Percentiles rank a stretch among this genome's conserved stretches.
Conservation (phyloP, 2,888 invertebrate genomes). For the Lasioglossum calceatum region DNA sequence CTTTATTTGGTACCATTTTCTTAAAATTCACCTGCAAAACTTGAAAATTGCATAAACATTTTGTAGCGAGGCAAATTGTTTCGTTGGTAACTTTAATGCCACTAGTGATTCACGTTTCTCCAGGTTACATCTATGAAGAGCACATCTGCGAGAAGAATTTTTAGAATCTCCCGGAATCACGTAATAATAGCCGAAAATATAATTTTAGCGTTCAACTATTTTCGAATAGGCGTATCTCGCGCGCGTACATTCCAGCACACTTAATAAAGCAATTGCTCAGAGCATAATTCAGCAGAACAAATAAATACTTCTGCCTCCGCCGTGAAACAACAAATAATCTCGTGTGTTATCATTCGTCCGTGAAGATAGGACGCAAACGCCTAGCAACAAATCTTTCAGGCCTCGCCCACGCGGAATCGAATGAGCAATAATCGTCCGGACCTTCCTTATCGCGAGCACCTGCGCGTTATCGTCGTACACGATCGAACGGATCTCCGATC, state of each 20-base stretch:
- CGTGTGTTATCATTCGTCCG: not conserved
- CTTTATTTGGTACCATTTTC: no score
- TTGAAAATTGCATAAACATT: no score
- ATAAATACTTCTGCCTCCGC: not conserved
- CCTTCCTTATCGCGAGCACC: slow-evolving; percentile 26
- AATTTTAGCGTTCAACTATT: not conserved
- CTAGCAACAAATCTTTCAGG: not conserved
- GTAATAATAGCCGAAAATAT: not conserved
- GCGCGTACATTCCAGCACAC: not conserved
- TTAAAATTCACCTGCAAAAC: no score
- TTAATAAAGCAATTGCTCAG: not conserved
- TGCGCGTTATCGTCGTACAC: slow-evolving; percentile 22
- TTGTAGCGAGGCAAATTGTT: not conserved
- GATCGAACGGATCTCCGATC: not conserved
- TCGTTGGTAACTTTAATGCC: not conserved
- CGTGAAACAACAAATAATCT: not conserved
- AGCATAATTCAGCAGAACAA: not conserved
- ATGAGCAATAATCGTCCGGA: slow-evolving; percentile 17
- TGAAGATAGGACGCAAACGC: not conserved
- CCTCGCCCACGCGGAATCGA: slow-evolving; percentile 29
- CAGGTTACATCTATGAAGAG: not conserved
- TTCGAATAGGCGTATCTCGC: not conserved
- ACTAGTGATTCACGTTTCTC: not conserved
- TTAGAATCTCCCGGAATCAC: not conserved
- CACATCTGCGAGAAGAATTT: not conserved